Evolutionary conservation across 2,113 vertebrate genomes (phyloP), one percentile per base, ranked within the genome.

Genomic region (Lophius piscatorius): DNA sequence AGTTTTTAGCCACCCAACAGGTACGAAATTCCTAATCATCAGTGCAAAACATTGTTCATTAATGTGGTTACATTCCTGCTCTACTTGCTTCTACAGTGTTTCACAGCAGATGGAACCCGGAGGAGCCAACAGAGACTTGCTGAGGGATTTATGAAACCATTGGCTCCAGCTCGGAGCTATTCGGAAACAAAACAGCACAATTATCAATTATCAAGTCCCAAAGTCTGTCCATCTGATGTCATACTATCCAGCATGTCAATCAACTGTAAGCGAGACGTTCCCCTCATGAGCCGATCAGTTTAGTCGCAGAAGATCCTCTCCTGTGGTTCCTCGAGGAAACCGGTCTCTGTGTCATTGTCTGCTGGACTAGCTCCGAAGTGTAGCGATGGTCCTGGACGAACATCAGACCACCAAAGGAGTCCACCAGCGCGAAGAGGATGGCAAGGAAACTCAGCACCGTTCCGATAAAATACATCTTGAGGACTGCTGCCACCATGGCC

Each of bases 361-460:
- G 56, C 0, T 45, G 33, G 6, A 68, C 20, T 23, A 29, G 13
- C 9, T 67, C 68, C 31, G 23, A 4, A 0, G 28, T 33, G 45
- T 81, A 67, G 38, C 2, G 21, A 1, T 45, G 38, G 51, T 78
- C 41, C 29, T 76, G 86, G 36, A 23, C 4, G 8, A 80, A 74
- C 85, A 87, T 85, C 20, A 76, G 63, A 0, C 83, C 87, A 0
- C 88, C 87, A 2, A 90, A 16, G 4, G 78, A 80, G 56, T 90
- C 80, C 2, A 23, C 66, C 0, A 85, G 7, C 1, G n/a, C 40
- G 13, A 55, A 81, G 7, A 87, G 0, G 26, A 82, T 40, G 0
- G 68, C 61, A 0, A 88, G 18, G 39, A 84, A 21, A 1, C 21
- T 66, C 14, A 90, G 8, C 4, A 42, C 65, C 0, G 69, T 80